Evolutionary conservation across 2,797 vertebrate species (phyloP).

Genomic region (Lithobates pipiens): DNA sequence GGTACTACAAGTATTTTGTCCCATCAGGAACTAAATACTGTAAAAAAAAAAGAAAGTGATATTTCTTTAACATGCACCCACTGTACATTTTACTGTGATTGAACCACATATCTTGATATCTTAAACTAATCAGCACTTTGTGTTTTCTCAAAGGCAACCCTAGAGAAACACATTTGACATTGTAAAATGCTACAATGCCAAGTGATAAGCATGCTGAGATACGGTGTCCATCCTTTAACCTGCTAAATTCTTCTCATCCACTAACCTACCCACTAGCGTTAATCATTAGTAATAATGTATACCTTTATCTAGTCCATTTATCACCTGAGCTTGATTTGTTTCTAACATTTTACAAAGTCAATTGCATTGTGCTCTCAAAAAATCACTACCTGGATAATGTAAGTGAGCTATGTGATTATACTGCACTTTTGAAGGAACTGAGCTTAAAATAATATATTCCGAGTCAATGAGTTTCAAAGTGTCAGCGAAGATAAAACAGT

Average conservation of each 20-base stretch:
- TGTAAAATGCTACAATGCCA: neutral
- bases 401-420: conserved; percentile 36
- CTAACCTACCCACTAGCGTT: conserved; percentile 37
- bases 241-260: conserved; percentile 37
- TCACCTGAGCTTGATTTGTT: conserved; percentile 43
- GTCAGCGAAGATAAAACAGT: conserved; percentile 40
- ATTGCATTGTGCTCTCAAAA: conserved; percentile 20
- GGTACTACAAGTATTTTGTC: too few species aligned
- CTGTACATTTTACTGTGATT: too few species aligned
- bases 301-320: conserved; percentile 44
- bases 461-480: conserved; percentile 53
- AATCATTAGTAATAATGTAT: conserved; percentile 47
- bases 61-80: too few species aligned
- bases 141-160: neutral
- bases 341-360: conserved; percentile 39
- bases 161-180: neutral
- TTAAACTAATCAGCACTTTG: neutral
- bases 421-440: conserved; percentile 37
- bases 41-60: too few species aligned
- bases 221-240: neutral
- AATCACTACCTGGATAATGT: conserved; percentile 48
- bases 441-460: conserved; percentile 31
- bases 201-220: conserved; percentile 1
- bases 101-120: neutral
- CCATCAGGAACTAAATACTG: too few species aligned